These are phyloP conservation scores for Scolopax mira DNA, from an alignment of 2,113 vertebrate genomes.

Conservation along the genomic window DNA sequence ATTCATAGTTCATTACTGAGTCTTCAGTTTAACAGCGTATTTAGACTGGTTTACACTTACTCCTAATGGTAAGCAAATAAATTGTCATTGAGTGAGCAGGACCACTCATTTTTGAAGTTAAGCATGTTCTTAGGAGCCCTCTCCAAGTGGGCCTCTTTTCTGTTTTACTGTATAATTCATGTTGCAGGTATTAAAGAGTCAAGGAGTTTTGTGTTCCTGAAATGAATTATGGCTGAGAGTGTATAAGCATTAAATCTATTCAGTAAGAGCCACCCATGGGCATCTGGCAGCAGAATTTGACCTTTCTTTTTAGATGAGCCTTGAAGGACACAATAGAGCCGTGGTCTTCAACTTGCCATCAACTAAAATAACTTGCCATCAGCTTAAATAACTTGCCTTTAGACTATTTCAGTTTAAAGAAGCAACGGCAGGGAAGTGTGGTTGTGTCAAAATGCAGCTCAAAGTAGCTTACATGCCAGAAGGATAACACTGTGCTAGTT, in stretches of 20 bases:
- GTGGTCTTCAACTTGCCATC: neutral
- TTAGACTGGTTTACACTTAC: neutral
- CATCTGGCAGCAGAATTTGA: conserved; percentile 1
- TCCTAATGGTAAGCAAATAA: neutral
- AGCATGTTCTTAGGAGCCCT: neutral
- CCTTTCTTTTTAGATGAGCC: neutral
- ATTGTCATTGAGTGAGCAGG: neutral
- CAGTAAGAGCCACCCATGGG: neutral
- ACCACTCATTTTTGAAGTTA: neutral
- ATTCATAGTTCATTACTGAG: neutral
- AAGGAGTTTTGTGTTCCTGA: neutral
- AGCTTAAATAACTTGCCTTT: neutral
- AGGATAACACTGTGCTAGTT: neutral
- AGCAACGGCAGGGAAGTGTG: neutral
- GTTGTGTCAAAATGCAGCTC: neutral
- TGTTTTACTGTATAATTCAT: neutral
- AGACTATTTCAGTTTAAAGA: neutral
- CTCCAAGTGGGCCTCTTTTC: neutral
- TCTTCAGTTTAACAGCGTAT: neutral
- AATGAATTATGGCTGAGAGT: neutral
- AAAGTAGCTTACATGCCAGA: neutral
- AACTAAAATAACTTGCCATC: neutral
- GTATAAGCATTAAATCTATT: neutral
- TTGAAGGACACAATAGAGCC: neutral
- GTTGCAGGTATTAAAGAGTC: neutral